Conservation (phyloP, 1,140 invertebrate species). For the Antheraea pernyi region DNA sequence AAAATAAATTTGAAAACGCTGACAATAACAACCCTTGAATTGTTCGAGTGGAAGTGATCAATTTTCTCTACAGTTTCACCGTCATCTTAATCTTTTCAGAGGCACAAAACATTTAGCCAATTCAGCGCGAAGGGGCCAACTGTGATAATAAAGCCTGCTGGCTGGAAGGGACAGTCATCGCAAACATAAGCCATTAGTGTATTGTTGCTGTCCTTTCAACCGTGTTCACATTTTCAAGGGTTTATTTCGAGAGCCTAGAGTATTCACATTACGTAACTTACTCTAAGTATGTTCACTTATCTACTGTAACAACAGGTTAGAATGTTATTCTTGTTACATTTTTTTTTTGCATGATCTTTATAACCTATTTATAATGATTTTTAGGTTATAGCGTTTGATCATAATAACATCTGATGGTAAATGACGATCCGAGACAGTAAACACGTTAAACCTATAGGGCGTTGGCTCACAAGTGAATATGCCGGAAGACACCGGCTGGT, state of each 20-base stretch:
- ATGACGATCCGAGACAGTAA: too few species aligned
- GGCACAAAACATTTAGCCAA: constrained; percentile 76
- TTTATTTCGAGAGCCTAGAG: constrained; percentile 40
- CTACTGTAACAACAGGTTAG: not conserved
- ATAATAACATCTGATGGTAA: too few species aligned
- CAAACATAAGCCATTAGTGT: constrained; percentile 73
- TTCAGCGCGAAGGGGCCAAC: constrained; percentile 64
- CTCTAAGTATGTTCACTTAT: not conserved
- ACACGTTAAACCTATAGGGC: too few species aligned
- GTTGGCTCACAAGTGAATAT: too few species aligned
- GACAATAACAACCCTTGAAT: constrained; percentile 53
- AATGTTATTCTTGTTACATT: not conserved
- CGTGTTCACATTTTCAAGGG: constrained; percentile 42
- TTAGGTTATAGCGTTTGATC: too few species aligned
- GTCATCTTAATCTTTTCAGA: constrained; percentile 72
- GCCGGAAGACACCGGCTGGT: too few species aligned
- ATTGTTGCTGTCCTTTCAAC: constrained; percentile 59
- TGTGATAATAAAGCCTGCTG: constrained; percentile 69
- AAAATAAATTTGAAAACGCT: constrained; percentile 17
- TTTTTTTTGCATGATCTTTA: not conserved
- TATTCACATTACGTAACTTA: not conserved
- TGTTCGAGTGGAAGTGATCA: constrained; percentile 70
- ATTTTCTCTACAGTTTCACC: constrained; percentile 75
- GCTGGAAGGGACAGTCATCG: constrained; percentile 62
- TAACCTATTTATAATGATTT: too few species aligned